A percentile compares a stretch with the other conserved stretches of the same genome.
Evolutionary conservation across 2,888 invertebrate genomes (phyloP).

Genomic region (Ichneumoninae sp.): DNA sequence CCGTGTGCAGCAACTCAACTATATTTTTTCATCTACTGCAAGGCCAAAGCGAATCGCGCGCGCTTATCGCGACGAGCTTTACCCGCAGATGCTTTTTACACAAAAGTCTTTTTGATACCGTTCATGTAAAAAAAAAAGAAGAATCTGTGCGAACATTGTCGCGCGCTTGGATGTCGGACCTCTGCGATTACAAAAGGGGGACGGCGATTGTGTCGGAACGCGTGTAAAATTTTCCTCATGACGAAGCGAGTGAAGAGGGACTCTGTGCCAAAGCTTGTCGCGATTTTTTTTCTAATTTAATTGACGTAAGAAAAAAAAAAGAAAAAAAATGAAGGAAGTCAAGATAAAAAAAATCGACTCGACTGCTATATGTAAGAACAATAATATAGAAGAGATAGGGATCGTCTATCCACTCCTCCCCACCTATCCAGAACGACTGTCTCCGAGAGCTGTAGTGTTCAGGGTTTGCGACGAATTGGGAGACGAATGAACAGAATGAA

Average conservation of each 20-base stretch:
- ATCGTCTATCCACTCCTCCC: conserved; percentile 54
- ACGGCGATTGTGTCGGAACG: conserved; percentile 12
- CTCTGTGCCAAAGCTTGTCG: conserved; percentile 69
- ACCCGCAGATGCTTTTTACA: conserved; percentile 40
- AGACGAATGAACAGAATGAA: conserved; percentile 4
- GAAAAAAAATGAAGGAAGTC: neutral
- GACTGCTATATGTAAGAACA: conserved; percentile 73
- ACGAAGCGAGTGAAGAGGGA: conserved; percentile 23
- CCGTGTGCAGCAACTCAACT: conserved; percentile 21
- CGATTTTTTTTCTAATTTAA: conserved; percentile 57
- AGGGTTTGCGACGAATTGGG: conserved; percentile 79
- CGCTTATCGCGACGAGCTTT: conserved; percentile 57
- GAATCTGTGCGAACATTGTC: conserved; percentile 7
- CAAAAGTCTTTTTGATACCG: conserved; percentile 34
- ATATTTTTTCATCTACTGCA: conserved; percentile 47
- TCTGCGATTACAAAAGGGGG: neutral
- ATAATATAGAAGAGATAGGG: conserved; percentile 62
- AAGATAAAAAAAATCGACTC: conserved; percentile 56
- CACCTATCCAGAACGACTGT: conserved; percentile 62
- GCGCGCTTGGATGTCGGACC: conserved; percentile 5
- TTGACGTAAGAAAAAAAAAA: conserved; percentile 26
- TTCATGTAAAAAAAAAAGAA: conserved; percentile 7
- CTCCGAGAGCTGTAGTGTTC: conserved; percentile 81
- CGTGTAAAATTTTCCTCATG: neutral
- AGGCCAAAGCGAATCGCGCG: conserved; percentile 21